Evolutionary conservation across 2,797 vertebrate species (phyloP).

Genomic region (Argyrosomus regius): DNA sequence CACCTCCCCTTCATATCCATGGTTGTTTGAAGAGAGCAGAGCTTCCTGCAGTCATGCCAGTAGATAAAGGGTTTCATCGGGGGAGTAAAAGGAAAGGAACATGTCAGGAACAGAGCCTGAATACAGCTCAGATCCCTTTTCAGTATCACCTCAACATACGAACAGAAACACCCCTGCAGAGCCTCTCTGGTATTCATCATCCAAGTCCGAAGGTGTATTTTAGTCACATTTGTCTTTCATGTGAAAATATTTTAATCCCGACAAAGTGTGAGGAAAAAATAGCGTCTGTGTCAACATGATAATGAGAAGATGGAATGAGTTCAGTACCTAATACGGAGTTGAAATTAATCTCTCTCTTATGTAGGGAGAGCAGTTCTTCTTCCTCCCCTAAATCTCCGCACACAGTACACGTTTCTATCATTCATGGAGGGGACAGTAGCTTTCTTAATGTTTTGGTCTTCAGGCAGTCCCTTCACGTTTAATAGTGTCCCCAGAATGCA

Average conservation of each 20-base stretch:
- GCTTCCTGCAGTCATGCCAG: slow-evolving; percentile 39
- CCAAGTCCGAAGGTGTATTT: slow-evolving; percentile 59
- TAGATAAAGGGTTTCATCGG: slow-evolving; percentile 51
- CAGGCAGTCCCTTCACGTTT: slow-evolving; percentile 3
- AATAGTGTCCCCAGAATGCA: slow-evolving; percentile 19
- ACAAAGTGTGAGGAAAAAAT: slow-evolving; percentile 46
- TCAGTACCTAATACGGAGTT: slow-evolving; percentile 43
- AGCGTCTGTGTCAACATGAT: slow-evolving; percentile 52
- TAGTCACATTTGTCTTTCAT: slow-evolving; percentile 71
- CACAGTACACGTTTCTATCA: not conserved
- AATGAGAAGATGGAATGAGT: slow-evolving; percentile 64
- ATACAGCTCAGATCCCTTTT: slow-evolving; percentile 49
- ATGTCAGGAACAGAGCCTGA: slow-evolving; percentile 53
- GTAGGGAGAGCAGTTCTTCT: slow-evolving; percentile 39
- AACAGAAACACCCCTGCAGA: slow-evolving; percentile 50
- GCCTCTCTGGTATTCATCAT: slow-evolving; percentile 52
- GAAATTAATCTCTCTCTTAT: slow-evolving; percentile 59
- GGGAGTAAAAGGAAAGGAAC: slow-evolving; percentile 50
- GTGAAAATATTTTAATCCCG: slow-evolving; percentile 71
- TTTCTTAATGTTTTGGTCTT: slow-evolving; percentile 33
- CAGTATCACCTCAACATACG: slow-evolving; percentile 45
- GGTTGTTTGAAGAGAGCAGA: slow-evolving; percentile 45
- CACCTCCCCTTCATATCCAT: slow-evolving; percentile 23
- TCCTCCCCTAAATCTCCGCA: slow-evolving; percentile 26
- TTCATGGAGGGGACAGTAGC: slow-evolving; percentile 27